Evolutionary conservation across 1,140 invertebrate genomes (phyloP).

Genomic region (Bemisia tabaci): DNA sequence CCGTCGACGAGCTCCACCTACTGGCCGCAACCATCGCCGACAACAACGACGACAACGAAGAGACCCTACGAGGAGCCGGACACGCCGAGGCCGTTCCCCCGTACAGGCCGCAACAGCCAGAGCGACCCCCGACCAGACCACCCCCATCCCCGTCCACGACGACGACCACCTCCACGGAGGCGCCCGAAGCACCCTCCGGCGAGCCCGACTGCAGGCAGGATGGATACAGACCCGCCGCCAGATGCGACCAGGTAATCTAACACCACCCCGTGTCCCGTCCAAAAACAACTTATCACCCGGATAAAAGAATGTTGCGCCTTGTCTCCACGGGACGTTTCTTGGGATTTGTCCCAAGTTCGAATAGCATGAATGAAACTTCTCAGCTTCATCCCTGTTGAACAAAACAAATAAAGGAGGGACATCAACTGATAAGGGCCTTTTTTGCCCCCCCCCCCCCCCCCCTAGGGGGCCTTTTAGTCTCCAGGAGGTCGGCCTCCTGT

Average conservation of each 20-base stretch:
- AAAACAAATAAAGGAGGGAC: too few species aligned
- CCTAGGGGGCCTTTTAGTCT: too few species aligned
- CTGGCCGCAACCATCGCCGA: conserved; percentile 7
- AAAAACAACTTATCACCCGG: not conserved
- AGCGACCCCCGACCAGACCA: conserved; percentile 25
- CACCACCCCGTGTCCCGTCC: too few species aligned
- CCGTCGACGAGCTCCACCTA: conserved; percentile 12
- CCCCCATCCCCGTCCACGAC: conserved; percentile 28
- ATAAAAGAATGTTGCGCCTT: too few species aligned
- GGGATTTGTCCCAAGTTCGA: too few species aligned
- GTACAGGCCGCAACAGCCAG: conserved; percentile 9
- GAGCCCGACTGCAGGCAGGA: conserved; percentile 35
- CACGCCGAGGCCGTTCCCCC: conserved; percentile 10
- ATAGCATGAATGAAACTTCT: too few species aligned
- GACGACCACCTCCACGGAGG: conserved; percentile 17
- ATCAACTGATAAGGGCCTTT: too few species aligned
- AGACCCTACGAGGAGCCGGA: not conserved
- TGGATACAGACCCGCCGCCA: conserved; percentile 50
- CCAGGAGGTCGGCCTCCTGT: too few species aligned
- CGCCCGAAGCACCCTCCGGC: conserved; percentile 1
- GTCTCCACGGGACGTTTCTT: too few species aligned
- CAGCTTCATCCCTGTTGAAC: too few species aligned
- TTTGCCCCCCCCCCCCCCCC: too few species aligned
- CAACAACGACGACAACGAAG: conserved; percentile 5
- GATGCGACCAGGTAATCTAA: conserved; percentile 41